Evolutionary conservation across 2,113 vertebrate genomes (phyloP), one percentile per base, ranked within the genome.

Genomic region (Macquaria ambigua): DNA sequence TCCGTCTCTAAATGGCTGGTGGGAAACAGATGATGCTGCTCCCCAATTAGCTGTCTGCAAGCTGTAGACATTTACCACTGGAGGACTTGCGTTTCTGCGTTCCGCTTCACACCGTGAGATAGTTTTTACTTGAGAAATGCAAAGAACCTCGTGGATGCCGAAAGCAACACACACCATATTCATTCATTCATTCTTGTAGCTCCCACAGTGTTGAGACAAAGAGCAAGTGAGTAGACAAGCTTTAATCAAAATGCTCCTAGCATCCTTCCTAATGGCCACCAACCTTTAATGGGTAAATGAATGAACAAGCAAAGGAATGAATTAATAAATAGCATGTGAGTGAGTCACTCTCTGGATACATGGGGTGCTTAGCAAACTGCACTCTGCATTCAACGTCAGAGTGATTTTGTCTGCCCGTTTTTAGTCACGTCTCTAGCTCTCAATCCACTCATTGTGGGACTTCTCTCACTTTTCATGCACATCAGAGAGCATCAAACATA

Each of bases 1-100:
- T 75, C 43, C 21, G 73, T 56, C 31, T 52, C 79, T 58, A 50
- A 87, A 63, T 14, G 68, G 25, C 63, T 66, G 61, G 14, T 20
- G 50, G 84, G 55, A 66, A 58, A 58, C 66, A 46, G 28, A 31
- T 10, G 74, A 79, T 16, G 53, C 12, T 46, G 48, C 28, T 58
- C 8, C 10, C 67, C 67, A 86, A 81, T 85, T 73, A 84, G 43
- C 55, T 61, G 62, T 68, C 80, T 75, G 53, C 73, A 64, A 53
- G 69, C 61, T n/a, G 56, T 15, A 62, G 63, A 61, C 69, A 23
- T 73, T 83, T n/a, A 83, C 43, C 76, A 11, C n/a, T 5, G 21
- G 74, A 66, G 28, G 25, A 50, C 41, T 31, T 7, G 11, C 6
- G 28, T 23, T 43, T 55, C 41, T 37, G 8, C 5, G 8, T 70